Evolutionary conservation across 1,140 invertebrate species (phyloP), one percentile per base, ranked within the genome.

Genomic region (Dinoponera quadriceps): DNA sequence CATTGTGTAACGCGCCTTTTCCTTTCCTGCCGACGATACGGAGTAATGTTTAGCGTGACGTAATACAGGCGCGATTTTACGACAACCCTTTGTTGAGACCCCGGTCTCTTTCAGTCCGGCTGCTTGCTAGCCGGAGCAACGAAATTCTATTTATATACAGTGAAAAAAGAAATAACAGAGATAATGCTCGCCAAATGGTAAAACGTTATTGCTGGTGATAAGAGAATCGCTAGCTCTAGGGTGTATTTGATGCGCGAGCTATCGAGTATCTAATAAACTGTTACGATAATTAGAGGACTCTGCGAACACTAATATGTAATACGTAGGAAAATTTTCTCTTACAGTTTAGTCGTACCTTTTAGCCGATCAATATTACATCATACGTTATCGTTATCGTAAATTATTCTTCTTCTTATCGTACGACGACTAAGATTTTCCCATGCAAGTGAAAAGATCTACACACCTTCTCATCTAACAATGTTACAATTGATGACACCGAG

Each of bases 41-140:
- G 51, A 80, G 33, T 80, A 71, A 80, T 71, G 48, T 80, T 80
- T 80, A 80, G 54, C 18, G n/a, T 80, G 75, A 80, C 57, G 75
- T 80, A 80, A 80, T 78, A 27, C 20, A 78, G 33, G 27, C 18
- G 57, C 22, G 38, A 80, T 80, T 69, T 80, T 69, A 33, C 69
- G 65, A 69, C 63, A 69, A 22, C 51, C 65, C 65, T 48, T 51
- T 29, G 48, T 29, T 25, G n/a, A n/a, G n/a, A n/a, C 48, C 38
- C 33, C 27, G 25, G 65, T 27, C 14, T 65, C 51, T 33, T 77
- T 49, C 25, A 63, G 18, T 13, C 20, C 27, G 14, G 13, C 9
- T 38, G 33, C 22, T 33, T 33, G 20, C 22, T 2, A 27, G 11
- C 29, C 13, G 5, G 38, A 9, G 9, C 11, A 44, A 9, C 11